Conservation (phyloP, 2,113 vertebrate genomes). For the Verasper variegatus region DNA sequence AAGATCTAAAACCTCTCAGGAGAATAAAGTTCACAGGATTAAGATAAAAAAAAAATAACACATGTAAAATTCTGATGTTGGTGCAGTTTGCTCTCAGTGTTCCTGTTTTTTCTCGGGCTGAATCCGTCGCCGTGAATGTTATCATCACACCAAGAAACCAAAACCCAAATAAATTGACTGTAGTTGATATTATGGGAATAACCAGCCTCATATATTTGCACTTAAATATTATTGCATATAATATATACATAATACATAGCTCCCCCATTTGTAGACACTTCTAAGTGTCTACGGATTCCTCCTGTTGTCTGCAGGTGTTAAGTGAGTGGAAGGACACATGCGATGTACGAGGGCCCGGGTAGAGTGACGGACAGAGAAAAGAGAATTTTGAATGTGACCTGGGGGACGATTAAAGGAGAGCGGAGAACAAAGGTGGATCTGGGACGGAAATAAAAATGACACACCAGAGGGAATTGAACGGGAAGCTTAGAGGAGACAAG, state of each 20-base stretch:
- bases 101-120: too few species aligned
- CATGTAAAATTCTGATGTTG: background rate
- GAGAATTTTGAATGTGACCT: slow-evolving; percentile 27
- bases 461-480: slow-evolving; percentile 36
- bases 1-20: slow-evolving; percentile 12
- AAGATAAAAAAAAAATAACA: background rate
- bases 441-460: slow-evolving; percentile 60
- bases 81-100: too few species aligned
- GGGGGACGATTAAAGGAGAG: slow-evolving; percentile 28
- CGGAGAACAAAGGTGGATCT: slow-evolving; percentile 47
- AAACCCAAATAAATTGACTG: background rate
- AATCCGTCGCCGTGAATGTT: too few species aligned
- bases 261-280: too few species aligned
- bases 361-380: background rate
- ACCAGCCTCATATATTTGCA: too few species aligned
- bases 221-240: too few species aligned
- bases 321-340: background rate
- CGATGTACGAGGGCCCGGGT: background rate
- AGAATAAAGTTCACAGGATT: slow-evolving; percentile 27
- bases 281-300: background rate
- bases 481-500: slow-evolving; percentile 32
- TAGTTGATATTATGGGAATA: too few species aligned
- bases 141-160: too few species aligned
- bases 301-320: background rate
- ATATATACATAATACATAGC: too few species aligned